Percentiles rank a stretch among this genome's conserved stretches.
These are phyloP conservation scores for Lasioglossum marginatum DNA, from an alignment of 2,888 invertebrate genomes.

Conservation along the genomic window DNA sequence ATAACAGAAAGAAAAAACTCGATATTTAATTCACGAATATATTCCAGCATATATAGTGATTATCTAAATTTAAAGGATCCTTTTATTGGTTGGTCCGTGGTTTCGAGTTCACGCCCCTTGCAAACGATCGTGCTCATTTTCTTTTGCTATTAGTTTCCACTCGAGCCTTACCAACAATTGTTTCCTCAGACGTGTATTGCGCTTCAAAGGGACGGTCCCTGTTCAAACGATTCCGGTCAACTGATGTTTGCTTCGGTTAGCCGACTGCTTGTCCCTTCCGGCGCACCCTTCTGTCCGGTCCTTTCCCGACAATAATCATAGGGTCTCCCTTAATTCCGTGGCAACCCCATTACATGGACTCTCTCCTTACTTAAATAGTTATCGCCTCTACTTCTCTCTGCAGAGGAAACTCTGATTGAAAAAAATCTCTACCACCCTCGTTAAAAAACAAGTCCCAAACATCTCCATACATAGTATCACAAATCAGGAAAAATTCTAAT, in stretches of 20 bases:
- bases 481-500: too few species aligned
- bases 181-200: constrained; percentile 42
- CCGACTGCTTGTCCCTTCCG: constrained; percentile 70
- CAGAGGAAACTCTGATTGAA: constrained; percentile 38
- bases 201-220: constrained; percentile 37
- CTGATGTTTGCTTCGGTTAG: constrained; percentile 69
- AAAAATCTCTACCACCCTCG: constrained; percentile 38
- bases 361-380: constrained; percentile 80
- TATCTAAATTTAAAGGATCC: neutral
- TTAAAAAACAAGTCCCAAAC: constrained; percentile 6
- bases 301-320: constrained; percentile 77
- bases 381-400: constrained; percentile 45
- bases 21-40: neutral
- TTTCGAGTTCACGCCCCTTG: neutral
- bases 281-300: constrained; percentile 60
- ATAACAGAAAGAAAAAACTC: neutral
- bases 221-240: constrained; percentile 66
- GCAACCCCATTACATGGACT: constrained; percentile 80
- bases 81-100: neutral
- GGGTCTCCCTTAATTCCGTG: constrained; percentile 80
- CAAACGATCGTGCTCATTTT: neutral
- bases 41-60: neutral
- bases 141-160: constrained; percentile 31
- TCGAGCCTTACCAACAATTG: constrained; percentile 28
- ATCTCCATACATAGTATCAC: neutral